phyloP scores from a whole-genome alignment of 2,888 invertebrate species.

The Ephialtes manifestator region DNA sequence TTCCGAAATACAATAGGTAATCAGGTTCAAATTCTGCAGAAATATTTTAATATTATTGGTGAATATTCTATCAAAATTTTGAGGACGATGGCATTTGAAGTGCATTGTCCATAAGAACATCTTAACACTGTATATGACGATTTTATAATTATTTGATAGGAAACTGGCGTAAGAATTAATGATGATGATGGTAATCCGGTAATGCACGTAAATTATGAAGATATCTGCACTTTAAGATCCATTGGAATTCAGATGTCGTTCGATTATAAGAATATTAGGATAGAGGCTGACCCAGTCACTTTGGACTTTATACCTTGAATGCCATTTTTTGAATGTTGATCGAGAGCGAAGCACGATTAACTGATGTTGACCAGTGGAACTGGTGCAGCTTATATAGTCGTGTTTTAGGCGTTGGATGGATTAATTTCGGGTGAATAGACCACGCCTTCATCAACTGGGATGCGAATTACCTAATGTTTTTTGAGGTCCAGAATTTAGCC shows the following conservation, averaged over 20 bases:
- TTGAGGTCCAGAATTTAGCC: conserved; percentile 30
- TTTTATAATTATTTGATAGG: too few relatives aligned
- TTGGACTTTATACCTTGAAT: conserved; percentile 56
- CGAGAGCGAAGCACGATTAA: conserved; percentile 62
- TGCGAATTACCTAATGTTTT: not conserved
- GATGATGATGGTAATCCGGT: not conserved
- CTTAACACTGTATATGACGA: too few relatives aligned
- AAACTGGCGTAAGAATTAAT: not conserved
- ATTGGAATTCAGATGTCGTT: not conserved
- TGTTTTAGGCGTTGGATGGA: conserved; percentile 30
- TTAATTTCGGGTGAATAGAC: conserved; percentile 42
- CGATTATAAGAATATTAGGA: not conserved
- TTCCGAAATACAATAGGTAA: too few relatives aligned
- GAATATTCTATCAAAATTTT: too few relatives aligned
- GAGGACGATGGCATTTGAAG: too few relatives aligned
- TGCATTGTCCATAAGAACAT: too few relatives aligned
- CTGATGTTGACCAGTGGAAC: conserved; percentile 50
- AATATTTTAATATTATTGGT: too few relatives aligned
- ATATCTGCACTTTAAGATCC: not conserved
- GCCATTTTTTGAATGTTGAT: conserved; percentile 57
- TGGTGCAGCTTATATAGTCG: conserved; percentile 54
- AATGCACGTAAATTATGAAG: not conserved
- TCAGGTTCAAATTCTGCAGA: too few relatives aligned
- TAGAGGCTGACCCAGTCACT: not conserved
- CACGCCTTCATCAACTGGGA: conserved; percentile 47